Evolutionary conservation across 1,140 invertebrate species (phyloP).

Genomic region (Drosophila ironensis): DNA sequence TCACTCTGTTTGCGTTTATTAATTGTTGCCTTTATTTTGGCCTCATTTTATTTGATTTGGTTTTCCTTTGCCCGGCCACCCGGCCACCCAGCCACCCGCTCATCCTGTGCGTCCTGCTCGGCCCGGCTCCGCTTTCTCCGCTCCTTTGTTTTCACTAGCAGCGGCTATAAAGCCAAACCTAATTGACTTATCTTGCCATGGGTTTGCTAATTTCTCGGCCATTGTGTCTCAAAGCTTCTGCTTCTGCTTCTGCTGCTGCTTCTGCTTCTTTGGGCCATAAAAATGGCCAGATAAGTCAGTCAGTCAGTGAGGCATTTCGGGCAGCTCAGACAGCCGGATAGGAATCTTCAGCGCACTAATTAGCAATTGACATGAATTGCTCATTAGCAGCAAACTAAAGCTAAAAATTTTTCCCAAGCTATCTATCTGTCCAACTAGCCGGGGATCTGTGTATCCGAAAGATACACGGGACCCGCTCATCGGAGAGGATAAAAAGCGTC

Average conservation of each 20-base stretch:
- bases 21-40: constrained; percentile 77
- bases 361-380: constrained; percentile 81
- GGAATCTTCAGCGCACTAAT: constrained; percentile 78
- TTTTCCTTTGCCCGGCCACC: constrained; percentile 46
- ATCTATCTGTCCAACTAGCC: constrained; percentile 27
- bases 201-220: constrained; percentile 77
- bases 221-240: constrained; percentile 52
- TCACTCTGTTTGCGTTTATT: constrained; percentile 72
- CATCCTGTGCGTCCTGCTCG: too few species aligned
- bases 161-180: constrained; percentile 80
- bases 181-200: constrained; percentile 80
- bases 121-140: constrained; percentile 48
- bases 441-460: constrained; percentile 20
- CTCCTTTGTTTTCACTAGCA: constrained; percentile 56
- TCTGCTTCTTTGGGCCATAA: constrained; percentile 57
- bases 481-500: constrained; percentile 31
- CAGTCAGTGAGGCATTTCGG: constrained; percentile 50
- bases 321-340: constrained; percentile 63
- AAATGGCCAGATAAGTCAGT: constrained; percentile 71
- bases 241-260: not conserved
- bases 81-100: not conserved
- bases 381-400: constrained; percentile 79
- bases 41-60: constrained; percentile 79
- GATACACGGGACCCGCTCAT: constrained; percentile 11
- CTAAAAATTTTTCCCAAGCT: constrained; percentile 56